Evolutionary conservation across 1,140 invertebrate genomes (phyloP), one percentile per base, ranked within the genome.

Genomic region (Polypedilum vanderplanki): DNA sequence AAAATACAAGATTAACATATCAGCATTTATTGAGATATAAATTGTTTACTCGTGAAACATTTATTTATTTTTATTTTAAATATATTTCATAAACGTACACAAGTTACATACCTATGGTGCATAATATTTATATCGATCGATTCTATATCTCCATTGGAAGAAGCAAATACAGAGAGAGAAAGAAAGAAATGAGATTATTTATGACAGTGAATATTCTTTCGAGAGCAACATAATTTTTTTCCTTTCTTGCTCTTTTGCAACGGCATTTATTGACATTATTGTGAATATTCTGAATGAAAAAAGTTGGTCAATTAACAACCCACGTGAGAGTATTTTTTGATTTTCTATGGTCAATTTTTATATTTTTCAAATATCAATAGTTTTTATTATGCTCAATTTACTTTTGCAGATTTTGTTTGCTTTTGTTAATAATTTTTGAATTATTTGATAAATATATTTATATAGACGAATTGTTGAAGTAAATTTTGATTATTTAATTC

Each of bases 1-100:
- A 57, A 57, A 3, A 12, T 9, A 22, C 15, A 70, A 70, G 65
- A 70, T 70, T 70, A 70, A 70, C 65, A 70, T 70, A 70, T 70
- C 65, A 70, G 20, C 65, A 22, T 20, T 20, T 20, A 70, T 20
- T 70, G 20, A 70, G 65, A 70, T 22, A 70, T 70, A 70, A 70
- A 70, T 70, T 70, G 65, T 70, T 57, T 70, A 22, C 20, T 70
- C 65, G 65, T 70, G 65, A 20, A 70, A 70, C 65, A 70, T 70
- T 70, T 70, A 70, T 22, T 20, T 70, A 20, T 70, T 20, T 70
- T 18, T 20, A 70, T 70, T 18, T 22, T n/a, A 70, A 10, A 70
- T 70, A 10, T 70, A 9, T 18, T 70, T 18, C 65, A 70, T 70
- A 18, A 70, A 20, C 20, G 15, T 67, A 20, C 9, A 57, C 46